Evolutionary conservation across 2,888 invertebrate genomes (phyloP), one percentile per base, ranked within the genome.

Genomic region (Nipponacmea schrenckii): DNA sequence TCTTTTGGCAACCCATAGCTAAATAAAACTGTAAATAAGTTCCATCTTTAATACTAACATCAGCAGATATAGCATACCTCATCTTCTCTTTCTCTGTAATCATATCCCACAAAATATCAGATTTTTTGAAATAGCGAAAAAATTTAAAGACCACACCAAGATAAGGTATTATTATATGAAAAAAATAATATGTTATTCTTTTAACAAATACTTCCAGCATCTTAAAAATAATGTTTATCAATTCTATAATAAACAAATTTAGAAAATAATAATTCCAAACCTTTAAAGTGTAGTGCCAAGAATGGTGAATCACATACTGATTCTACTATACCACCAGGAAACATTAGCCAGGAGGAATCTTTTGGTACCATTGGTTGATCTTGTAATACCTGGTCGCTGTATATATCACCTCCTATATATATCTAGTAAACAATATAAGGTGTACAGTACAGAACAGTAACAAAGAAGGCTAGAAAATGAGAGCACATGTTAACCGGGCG

Each of bases 31-130:
- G 89, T 20, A 89, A 71, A 68, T 86, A 85, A 1, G 85, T 86
- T 15, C 81, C 80, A 27, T 86, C 84, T 14, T 75, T 80, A 20
- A 89, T 85, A 12, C 79, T 77, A 2, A 89, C 86, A 77, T 90
- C 90, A n/a, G 88, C 85, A 17, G 89, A 88, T 48, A 88, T 84
- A 12, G 88, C 88, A 80, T 88, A 89, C 24, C 89, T 76, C 75
- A 81, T 82, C 62, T 76, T 68, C 64, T 81, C 81, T 46, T 77
- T 77, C 64, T 80, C 86, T 86, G 69, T 2, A 71, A 67, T 62
- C 62, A 31, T 69, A 69, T 0, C 20, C 45, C 24, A 45, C 44
- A 71, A 24, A 56, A 50, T 44, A 39, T 68, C 2, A 27, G 62
- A 31, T 17, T 17, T 7, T 3, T 44, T n/a, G 44, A 3, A 66